Evolutionary conservation across 2,888 invertebrate genomes (phyloP), one percentile per base, ranked within the genome.

Genomic region (Drosophila kokeensis): DNA sequence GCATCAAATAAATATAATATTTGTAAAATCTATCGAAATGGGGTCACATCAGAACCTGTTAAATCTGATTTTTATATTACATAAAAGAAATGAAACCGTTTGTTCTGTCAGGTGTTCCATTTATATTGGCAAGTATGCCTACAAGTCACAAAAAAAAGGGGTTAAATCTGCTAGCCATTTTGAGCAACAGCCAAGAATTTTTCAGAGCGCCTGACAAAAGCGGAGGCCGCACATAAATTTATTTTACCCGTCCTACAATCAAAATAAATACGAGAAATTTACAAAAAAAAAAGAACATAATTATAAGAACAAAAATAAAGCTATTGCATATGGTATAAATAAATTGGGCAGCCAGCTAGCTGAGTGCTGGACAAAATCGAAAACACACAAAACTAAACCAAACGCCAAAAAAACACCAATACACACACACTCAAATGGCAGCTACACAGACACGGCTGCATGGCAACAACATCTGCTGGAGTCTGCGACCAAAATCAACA

Each of bases 201-300:
- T 54, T 60, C 11, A 50, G 42, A 40, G 63, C 49, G 59, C 57
- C 52, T 48, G 76, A 34, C 40, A 71, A 67, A 59, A 27, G 7
- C 45, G 52, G 27, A 59, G 36, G 55, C 27, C 30, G n/a, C 54
- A 53, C 45, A 81, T 69, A 73, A 80, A 81, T 83, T 55, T 38
- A 75, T 73, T 83, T 81, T 81, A 77, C 24, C 72, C 62, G 57
- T 8, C 60, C 42, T 30, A 32, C 4, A 42, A 67, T 57, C 15
- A 57, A 50, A n/a, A 52, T 21, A 36, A 58, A 65, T 63, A n/a
- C 15, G 11, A 50, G 11, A 50, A 50, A 52, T 49, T 2, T 13
- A 1, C 13, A 11, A 30, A 10, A 10, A 10, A 32, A 7, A 40
- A 45, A 30, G 42, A 58, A 24, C 40, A 60, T 45, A 40, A 57